Conservation (phyloP, 2,888 invertebrate species). For the Cyrtodaria siliqua region DNA sequence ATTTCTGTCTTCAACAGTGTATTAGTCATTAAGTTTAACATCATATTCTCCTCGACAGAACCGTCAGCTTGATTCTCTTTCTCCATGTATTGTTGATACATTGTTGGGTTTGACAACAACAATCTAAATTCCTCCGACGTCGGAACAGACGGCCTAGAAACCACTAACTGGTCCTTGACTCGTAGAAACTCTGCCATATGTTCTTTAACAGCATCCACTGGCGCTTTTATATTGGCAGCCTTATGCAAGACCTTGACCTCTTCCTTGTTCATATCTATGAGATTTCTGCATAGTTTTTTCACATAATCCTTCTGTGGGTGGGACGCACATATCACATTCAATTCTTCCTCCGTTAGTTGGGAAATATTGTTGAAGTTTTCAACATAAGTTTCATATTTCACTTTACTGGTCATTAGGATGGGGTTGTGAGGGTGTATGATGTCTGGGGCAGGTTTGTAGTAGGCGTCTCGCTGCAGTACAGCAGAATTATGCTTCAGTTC, state of each 20-base stretch:
- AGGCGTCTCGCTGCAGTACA: constrained; percentile 16
- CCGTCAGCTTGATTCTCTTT: too few relatives aligned
- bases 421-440: background rate
- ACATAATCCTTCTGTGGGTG: constrained; percentile 17
- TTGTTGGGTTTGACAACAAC: too few relatives aligned
- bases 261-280: background rate
- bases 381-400: constrained; percentile 3
- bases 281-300: constrained; percentile 5
- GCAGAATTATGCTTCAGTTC: constrained; percentile 3
- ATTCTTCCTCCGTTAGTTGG: constrained; percentile 12
- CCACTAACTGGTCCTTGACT: too few relatives aligned
- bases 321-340: background rate
- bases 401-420: background rate
- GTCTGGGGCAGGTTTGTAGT: constrained; percentile 17
- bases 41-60: too few relatives aligned
- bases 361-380: constrained; percentile 16
- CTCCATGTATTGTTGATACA: too few relatives aligned
- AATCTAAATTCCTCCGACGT: too few relatives aligned
- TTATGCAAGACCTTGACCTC: background rate
- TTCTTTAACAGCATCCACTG: too few relatives aligned
- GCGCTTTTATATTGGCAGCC: constrained; percentile 6
- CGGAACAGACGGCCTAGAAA: too few relatives aligned
- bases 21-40: too few relatives aligned
- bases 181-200: too few relatives aligned
- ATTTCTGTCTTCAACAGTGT: too few relatives aligned